Evolutionary conservation across 2,888 invertebrate genomes (phyloP).

Genomic region (Rotaria socialis): DNA sequence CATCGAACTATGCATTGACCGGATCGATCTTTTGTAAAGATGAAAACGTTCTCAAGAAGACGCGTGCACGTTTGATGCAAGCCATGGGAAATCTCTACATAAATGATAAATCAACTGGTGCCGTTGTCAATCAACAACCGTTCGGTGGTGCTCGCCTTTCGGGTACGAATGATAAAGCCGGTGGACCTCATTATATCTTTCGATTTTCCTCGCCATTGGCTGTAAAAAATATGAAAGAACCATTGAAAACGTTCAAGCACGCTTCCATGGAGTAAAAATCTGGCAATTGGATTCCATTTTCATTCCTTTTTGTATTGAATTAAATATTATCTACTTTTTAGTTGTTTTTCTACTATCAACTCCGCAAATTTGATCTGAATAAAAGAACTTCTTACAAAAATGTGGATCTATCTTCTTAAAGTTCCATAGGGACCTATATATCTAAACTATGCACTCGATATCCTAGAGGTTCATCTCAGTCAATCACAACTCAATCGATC

Average conservation of each 20-base stretch:
- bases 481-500: no score
- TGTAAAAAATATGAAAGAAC: constrained; percentile 85
- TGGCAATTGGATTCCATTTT: no score
- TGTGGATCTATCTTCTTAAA: no score
- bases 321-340: no score
- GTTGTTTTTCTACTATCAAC: no score
- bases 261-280: constrained; percentile 70
- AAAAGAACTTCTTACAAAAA: no score
- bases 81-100: constrained; percentile 95
- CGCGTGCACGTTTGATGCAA: constrained; percentile 78
- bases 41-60: constrained; percentile 70
- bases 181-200: constrained; percentile 86
- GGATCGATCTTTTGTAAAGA: constrained; percentile 88
- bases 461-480: no score
- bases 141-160: constrained; percentile 82
- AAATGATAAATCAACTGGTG: constrained; percentile 96
- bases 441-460: no score
- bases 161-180: constrained; percentile 98
- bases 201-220: constrained; percentile 88
- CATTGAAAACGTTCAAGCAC: constrained; percentile 74
- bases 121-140: constrained; percentile 96
- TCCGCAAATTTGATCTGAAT: no score
- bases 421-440: no score
- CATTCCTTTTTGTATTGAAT: no score
- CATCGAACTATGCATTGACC: constrained; percentile 85